Evolutionary conservation across 2,888 invertebrate genomes (phyloP).

Genomic region (Tortrix viridana): DNA sequence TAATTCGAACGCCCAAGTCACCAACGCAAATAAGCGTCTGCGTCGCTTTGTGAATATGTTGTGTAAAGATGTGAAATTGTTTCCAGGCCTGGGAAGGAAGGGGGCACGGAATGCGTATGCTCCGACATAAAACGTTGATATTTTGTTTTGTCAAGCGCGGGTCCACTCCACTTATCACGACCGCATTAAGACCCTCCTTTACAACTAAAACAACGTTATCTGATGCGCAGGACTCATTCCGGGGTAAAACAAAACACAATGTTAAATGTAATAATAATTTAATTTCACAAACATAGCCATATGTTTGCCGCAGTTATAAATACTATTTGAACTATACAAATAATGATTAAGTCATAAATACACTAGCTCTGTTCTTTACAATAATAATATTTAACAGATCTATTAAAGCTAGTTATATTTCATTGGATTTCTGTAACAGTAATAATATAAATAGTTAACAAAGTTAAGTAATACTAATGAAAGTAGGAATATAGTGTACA

Average conservation of each 20-base stretch:
- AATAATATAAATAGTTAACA: conserved; percentile 84
- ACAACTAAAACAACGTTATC: conserved; percentile 4
- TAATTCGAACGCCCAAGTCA: conserved; percentile 77
- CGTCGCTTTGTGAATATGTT: conserved; percentile 74
- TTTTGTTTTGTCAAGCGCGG: conserved; percentile 30
- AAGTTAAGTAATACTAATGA: conserved; percentile 76
- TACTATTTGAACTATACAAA: conserved; percentile 83
- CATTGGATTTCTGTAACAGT: conserved; percentile 78
- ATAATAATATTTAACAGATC: conserved; percentile 79
- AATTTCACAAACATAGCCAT: conserved; percentile 76
- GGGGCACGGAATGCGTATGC: conserved; percentile 44
- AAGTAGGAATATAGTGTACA: conserved; percentile 76
- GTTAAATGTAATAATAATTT: conserved; percentile 78
- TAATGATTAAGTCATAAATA: conserved; percentile 82
- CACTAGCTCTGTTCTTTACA: conserved; percentile 82
- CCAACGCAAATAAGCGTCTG: conserved; percentile 73
- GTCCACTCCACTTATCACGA: conserved; percentile 18
- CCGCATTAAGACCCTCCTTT: conserved; percentile 3
- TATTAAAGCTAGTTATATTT: conserved; percentile 79
- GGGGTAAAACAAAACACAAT: conserved; percentile 46
- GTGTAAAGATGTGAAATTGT: conserved; percentile 81
- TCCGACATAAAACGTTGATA: conserved; percentile 44
- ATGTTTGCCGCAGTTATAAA: conserved; percentile 76
- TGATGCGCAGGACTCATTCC: neutral
- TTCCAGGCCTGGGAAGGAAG: conserved; percentile 75